phyloP scores from a whole-genome alignment of 2,113 vertebrate genomes.

The Hoplias malabaricus region DNA sequence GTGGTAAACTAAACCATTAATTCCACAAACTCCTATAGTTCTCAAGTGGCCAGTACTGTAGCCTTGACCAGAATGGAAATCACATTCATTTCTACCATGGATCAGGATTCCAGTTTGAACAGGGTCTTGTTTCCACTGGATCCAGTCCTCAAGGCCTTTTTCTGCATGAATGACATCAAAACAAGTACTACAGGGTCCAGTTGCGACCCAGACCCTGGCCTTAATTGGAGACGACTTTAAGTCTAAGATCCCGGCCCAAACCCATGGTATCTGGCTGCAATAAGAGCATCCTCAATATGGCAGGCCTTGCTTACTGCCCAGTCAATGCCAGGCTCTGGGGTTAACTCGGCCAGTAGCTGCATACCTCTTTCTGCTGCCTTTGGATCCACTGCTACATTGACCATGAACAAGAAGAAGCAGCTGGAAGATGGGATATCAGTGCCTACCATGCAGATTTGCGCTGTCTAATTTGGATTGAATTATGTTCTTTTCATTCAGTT shows the following conservation, averaged over 20 bases:
- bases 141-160: constrained; percentile 3
- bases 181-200: constrained; percentile 32
- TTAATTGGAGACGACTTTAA: background rate
- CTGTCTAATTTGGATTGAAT: constrained; percentile 32
- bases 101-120: constrained; percentile 1
- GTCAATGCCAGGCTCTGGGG: constrained; percentile 12
- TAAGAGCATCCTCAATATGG: background rate
- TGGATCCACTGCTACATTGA: constrained; percentile 11
- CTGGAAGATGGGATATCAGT: constrained; percentile 1
- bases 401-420: constrained; percentile 1
- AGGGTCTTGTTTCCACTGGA: constrained; percentile 9
- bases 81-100: background rate
- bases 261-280: background rate
- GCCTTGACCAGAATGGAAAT: constrained; percentile 2
- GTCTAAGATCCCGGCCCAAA: constrained; percentile 15
- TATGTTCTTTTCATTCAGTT: constrained; percentile 35
- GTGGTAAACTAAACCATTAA: constrained; percentile 20
- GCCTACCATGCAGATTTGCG: constrained; percentile 28
- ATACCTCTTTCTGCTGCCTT: constrained; percentile 23
- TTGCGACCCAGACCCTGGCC: constrained; percentile 18
- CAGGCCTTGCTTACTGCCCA: constrained; percentile 15
- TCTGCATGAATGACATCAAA: constrained; percentile 20
- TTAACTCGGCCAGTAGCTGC: constrained; percentile 19
- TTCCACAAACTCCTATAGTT: background rate
- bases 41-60: constrained; percentile 11